phyloP scores from a whole-genome alignment of 1,140 invertebrate species.

The Trichomalopsis sarcophagae region DNA sequence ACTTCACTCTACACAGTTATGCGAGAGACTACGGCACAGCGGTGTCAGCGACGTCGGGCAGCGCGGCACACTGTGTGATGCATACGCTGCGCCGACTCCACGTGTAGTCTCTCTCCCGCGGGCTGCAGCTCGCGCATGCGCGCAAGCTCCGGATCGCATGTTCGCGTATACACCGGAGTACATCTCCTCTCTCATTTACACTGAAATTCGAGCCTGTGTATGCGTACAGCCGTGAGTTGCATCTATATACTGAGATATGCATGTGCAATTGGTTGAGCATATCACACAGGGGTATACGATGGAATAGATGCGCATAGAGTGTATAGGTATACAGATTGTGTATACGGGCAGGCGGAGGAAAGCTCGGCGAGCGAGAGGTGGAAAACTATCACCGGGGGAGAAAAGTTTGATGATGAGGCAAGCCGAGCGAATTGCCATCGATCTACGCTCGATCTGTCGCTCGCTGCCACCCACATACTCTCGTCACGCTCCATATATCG shows the following conservation, averaged over 20 bases:
- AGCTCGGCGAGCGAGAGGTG: not conserved
- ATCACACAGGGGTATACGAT: too few species aligned
- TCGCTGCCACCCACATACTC: not conserved
- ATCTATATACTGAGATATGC: too few species aligned
- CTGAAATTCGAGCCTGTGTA: too few species aligned
- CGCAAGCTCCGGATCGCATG: not conserved
- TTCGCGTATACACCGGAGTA: too few species aligned
- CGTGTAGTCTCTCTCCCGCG: conserved; percentile 5
- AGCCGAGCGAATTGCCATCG: conserved; percentile 17
- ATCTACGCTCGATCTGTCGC: not conserved
- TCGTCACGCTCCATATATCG: not conserved
- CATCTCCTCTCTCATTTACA: too few species aligned
- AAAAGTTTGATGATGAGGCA: conserved; percentile 29
- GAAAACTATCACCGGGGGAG: conserved; percentile 11
- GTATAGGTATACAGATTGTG: too few species aligned
- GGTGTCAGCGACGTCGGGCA: not conserved
- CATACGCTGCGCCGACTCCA: conserved; percentile 23
- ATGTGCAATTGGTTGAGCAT: too few species aligned
- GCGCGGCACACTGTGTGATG: conserved; percentile 20
- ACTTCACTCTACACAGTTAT: too few species aligned
- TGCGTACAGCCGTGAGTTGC: too few species aligned
- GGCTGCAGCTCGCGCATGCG: not conserved
- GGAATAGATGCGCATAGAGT: too few species aligned
- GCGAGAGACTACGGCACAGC: not conserved
- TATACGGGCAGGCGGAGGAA: too few species aligned